These are phyloP conservation scores for Pelobates fuscus DNA, from an alignment of 2,113 vertebrate species.

Conservation along the genomic window DNA sequence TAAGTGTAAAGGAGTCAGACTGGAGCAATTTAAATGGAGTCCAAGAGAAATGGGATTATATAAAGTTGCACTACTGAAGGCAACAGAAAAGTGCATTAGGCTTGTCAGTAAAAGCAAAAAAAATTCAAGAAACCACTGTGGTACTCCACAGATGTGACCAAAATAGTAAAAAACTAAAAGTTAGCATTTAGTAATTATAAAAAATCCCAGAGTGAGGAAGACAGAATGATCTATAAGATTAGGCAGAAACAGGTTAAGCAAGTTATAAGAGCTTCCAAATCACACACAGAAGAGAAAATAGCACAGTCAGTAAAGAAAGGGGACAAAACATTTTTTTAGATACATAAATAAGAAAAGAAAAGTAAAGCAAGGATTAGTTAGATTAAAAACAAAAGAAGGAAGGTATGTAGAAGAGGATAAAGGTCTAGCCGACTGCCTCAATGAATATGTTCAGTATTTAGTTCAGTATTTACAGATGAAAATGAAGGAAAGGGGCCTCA, in stretches of 20 bases:
- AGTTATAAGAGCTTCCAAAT: not conserved
- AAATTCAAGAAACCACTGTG: not conserved
- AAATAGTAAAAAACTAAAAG: not conserved
- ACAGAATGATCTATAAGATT: not conserved
- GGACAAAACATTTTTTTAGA: conserved; percentile 1
- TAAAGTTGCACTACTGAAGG: not conserved
- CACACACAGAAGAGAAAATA: not conserved
- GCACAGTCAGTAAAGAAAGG: not conserved
- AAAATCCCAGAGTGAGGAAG: not conserved
- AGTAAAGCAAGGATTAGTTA: not conserved
- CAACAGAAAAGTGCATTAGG: not conserved
- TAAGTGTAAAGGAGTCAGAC: not conserved
- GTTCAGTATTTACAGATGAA: too few relatives aligned
- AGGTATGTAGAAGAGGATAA: not conserved
- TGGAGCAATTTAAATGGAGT: not conserved
- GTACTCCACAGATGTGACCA: not conserved
- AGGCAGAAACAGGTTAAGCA: conserved; percentile 3
- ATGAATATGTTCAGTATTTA: not conserved
- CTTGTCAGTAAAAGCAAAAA: not conserved
- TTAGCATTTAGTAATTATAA: not conserved
- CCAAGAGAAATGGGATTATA: not conserved
- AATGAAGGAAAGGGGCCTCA: too few relatives aligned
- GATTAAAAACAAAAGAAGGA: not conserved
- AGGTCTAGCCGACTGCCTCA: not conserved
- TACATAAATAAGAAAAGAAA: conserved; percentile 1